Percentiles rank a stretch among this genome's conserved stretches.
Evolutionary conservation across 2,797 vertebrate genomes (phyloP).

Genomic region (Discoglossus pictus): DNA sequence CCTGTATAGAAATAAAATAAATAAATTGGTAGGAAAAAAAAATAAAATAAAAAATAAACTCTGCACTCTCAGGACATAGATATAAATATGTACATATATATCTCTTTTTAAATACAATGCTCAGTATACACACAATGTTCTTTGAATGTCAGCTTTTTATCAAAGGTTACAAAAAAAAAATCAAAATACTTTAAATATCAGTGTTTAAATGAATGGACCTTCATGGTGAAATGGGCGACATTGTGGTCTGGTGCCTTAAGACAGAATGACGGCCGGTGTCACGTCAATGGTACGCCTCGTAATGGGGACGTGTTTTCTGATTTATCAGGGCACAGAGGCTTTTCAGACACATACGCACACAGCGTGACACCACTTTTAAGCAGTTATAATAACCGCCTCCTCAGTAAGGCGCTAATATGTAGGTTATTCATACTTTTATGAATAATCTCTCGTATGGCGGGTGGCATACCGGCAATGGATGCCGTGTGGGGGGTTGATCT

Average conservation of each 20-base stretch:
- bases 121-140: slow-evolving; percentile 21
- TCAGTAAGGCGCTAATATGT: no score
- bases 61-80: slow-evolving; percentile 40
- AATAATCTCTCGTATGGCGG: no score
- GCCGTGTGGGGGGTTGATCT: background rate
- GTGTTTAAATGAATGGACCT: background rate
- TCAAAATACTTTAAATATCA: slow-evolving; percentile 5
- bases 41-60: background rate
- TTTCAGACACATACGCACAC: no score
- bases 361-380: no score
- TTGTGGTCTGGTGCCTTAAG: slow-evolving; percentile 35
- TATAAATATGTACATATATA: slow-evolving; percentile 48
- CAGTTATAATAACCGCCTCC: no score
- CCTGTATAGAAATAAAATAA: slow-evolving; percentile 31
- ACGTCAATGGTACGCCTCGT: no score
- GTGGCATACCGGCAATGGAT: no score
- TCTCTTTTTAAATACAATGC: slow-evolving; percentile 40
- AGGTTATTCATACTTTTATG: no score
- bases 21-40: slow-evolving; percentile 1
- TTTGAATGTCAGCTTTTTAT: slow-evolving; percentile 37
- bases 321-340: background rate
- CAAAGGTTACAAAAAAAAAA: slow-evolving; percentile 9
- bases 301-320: slow-evolving; percentile 12
- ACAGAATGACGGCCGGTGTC: no score
- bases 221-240: background rate